Base-by-base conservation (phyloP, 30 jellyfish, hydroid and myxozoan species). In the Sanderia malayensis region DNA sequence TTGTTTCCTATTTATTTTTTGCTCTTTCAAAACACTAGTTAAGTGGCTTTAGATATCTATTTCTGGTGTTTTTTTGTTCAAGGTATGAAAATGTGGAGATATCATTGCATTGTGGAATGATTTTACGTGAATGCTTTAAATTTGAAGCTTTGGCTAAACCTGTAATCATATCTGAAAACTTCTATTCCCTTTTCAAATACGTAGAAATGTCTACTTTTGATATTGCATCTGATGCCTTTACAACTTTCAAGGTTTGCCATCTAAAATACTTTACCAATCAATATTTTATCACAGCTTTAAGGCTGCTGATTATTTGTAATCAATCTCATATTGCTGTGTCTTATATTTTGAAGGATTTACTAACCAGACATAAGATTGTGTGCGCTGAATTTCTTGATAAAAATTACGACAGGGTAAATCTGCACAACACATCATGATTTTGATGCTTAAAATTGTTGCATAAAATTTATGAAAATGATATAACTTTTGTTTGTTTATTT, bases 151-250 rank as follows among this genome's bases (percentile, higher is more conserved):
- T 90, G 59, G 94, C 95, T 11, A 71, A 49, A 24, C 21, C 32
- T 20, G 58, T 90, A 18, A n/a, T 90, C 18, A 2, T 18, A 6
- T 67, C 91, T 29, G 80, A 77, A 21, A 46, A 76, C 19, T 90
- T 90, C 58, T 84, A 41, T 44, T 37, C 63, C 21, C 78, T 90
- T 25, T 90, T 90, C 71, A 47, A 58, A 21, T 90, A 83, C 72
- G 96, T 90, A 17, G 96, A 90, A 72, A 57, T 76, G 82, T 79
- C 96, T 1, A 83, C 98, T 4, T 90, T 90, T 59, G 98, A 90
- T 63, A 79, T 90, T 31, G 98, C 96, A 22, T 90, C 98, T 3
- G 98, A 90, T 73, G 98, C 98, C 21, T 90, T 83, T 69, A 79
- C 95, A 22, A 83, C 95, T n/a, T 90, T 90, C 81, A 90, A 90